Evolutionary conservation across 2,113 vertebrate species (phyloP), one percentile per base, ranked within the genome.

Genomic region (Pseudolaguvia tuberculata): DNA sequence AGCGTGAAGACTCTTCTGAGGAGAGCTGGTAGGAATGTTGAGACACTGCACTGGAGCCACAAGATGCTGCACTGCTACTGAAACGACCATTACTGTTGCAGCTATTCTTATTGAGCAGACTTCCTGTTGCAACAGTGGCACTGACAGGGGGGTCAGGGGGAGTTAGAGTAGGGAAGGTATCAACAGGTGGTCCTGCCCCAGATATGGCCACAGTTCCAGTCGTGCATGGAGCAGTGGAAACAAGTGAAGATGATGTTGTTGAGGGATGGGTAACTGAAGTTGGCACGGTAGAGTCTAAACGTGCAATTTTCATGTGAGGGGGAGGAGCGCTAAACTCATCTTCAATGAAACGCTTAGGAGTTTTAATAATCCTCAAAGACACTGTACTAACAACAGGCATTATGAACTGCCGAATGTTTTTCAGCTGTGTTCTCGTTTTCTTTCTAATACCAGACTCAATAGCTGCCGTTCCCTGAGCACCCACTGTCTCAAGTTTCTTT

Each of bases 371-470:
- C 47, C 97, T 91, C 0, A 94, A 93, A 10, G 96, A 99, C 83
- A 98, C 95, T 0, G 96, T 95, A 14, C 97, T 99, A 77, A 99
- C 96, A 7, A 98, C 96, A 0, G 97, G 97, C 97, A 99, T 99
- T 75, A 99, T 98, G 84, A 99, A 98, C 90, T 98, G 96, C 0
- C 97, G 89, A 73, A 99, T 98, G 42, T 96, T 97, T 80, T 98
- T 98, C n/a, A 98, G 93, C 76, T 95, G 95, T 0, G 95, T 97
- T 82, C 96, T 93, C 71, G 93, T 93, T 77, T 94, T 92, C 57
- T 91, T 87, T 90, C 82, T 91, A 89, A 68, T 95, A 77, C 90
- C 95, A 85, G 66, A 92, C 87, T 70, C 91, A 59, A 85, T 77
- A 62, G 73, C 48, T 10, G 80, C 75, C 0, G 80, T 78, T 21